phyloP scores from a whole-genome alignment of 2,888 invertebrate genomes.

The Drosophila subsilvestris region DNA sequence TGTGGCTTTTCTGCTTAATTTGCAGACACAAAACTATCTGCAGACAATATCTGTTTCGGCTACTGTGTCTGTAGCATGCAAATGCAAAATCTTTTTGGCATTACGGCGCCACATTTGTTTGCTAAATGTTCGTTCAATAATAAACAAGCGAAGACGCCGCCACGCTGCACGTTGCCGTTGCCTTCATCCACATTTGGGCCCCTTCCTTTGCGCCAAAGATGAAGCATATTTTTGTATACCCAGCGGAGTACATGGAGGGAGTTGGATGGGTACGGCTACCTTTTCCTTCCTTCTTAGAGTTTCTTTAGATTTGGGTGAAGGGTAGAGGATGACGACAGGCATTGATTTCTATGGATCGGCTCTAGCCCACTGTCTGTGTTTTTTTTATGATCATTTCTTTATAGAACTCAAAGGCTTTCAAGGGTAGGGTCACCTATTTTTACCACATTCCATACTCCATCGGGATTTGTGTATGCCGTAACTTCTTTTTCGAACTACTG shows the following conservation, averaged over 20 bases:
- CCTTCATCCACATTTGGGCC: constrained; percentile 63
- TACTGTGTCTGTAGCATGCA: constrained; percentile 26
- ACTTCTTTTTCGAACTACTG: neutral
- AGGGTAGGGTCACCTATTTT: too few relatives aligned
- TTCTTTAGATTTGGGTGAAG: neutral
- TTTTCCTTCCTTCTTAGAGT: constrained; percentile 1
- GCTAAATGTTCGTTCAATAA: constrained; percentile 64
- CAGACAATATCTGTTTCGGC: constrained; percentile 30
- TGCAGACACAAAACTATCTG: constrained; percentile 38
- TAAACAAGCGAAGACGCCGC: constrained; percentile 59
- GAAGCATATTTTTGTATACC: constrained; percentile 56
- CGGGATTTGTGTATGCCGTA: too few relatives aligned
- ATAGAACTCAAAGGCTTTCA: too few relatives aligned
- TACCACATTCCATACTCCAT: neutral
- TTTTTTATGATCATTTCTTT: too few relatives aligned
- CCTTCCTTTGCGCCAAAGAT: constrained; percentile 64
- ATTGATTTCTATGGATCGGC: neutral
- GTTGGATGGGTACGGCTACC: too few relatives aligned
- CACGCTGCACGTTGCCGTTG: neutral
- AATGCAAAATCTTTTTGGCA: constrained; percentile 60
- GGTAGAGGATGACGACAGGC: too few relatives aligned
- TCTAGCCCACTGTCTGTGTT: too few relatives aligned
- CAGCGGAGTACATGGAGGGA: constrained; percentile 15
- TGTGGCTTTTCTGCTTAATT: constrained; percentile 44
- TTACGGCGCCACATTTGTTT: constrained; percentile 60